Evolutionary conservation across 2,113 vertebrate species (phyloP), one percentile per base, ranked within the genome.

Genomic region (Melanotaenia duboulayi): DNA sequence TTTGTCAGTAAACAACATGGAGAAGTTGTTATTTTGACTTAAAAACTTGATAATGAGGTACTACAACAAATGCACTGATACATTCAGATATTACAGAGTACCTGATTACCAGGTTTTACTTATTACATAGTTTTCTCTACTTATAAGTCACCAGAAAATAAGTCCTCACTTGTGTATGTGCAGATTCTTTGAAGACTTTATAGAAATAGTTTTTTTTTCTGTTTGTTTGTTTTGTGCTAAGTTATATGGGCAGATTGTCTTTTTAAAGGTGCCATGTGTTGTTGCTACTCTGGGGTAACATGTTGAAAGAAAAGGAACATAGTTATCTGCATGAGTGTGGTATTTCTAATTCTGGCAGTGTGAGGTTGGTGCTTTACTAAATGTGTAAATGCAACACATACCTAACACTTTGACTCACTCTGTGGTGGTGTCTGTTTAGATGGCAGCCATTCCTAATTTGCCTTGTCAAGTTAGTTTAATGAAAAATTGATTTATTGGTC

Each of bases 131-230:
- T 58, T 37, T n/a, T 20, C 60, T 68, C 50, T 50, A 56, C 11
- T n/a, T 32, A 42, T 71, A 59, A 83, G 59, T 86, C 75, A 77
- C 52, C 61, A 76, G 63, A 73, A 13, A 42, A 49, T 46, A 24
- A 79, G 14, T 35, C 59, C 62, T 35, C 69, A 66, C 84, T 78
- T 76, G 72, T 81, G 44, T 68, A 67, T 62, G 40, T 46, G 58
- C 24, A 75, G 40, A 84, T 52, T 23, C 7, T 69, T 70, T 57
- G 12, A 13, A 42, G 12, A 14, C 40, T 42, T 11, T 54, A 11
- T 54, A 19, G 20, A 49, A 64, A 40, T 23, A 24, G 59, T 46
- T 66, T 75, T 19, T 20, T 13, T 74, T 14, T n/a, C n/a, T n/a
- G n/a, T n/a, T n/a, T n/a, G n/a, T n/a, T 60, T 1, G 56, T 78